Base-by-base conservation (phyloP, 2,888 invertebrate species). In the Serripes groenlandicus region DNA sequence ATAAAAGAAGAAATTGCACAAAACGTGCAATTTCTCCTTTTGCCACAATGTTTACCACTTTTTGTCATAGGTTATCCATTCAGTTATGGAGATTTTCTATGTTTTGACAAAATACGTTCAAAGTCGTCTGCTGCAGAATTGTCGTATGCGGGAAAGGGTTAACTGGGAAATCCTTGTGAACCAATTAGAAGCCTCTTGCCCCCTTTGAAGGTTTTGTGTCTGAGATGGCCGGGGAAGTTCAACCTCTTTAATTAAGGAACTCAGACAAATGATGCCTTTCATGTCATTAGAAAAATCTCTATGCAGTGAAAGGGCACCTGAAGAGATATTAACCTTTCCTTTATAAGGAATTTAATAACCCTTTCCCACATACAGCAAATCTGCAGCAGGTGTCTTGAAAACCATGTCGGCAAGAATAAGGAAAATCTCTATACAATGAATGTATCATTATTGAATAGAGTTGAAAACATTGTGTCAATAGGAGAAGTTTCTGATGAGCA, bases 171-270 rank as follows among this genome's bases (percentile, higher is more conserved):
- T 26, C 37, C 66, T 9, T 32, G 32, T 42, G 66, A 35, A 42
- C 26, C 42, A 37, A 66, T 42, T 66, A 42, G 26, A 35, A 28
- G 26, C 4, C 7, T 3, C 21, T 23, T 4, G 9, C 34, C 42
- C 66, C 37, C 23, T 66, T 0, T 66, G 42, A 42, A 4, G 37
- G 37, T 34, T n/a, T 37, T 35, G 28, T 42, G 66, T 66, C 35
- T 32, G 42, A 23, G 26, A 11, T 35, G 35, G 26, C 23, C 23
- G 32, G 66, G 15, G 26, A 66, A 66, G 66, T 37, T 66, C 66
- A 66, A 42, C 42, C 23, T 66, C 66, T 66, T 66, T 66, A 66
- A 66, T 66, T 42, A 66, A 66, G 34, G 7, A 42, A 37, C 66
- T 26, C 26, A 23, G 66, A 66, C 66, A 66, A 66, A 66, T 66